Evolutionary conservation across 1,140 invertebrate species (phyloP).

Genomic region (Lineus longissimus): DNA sequence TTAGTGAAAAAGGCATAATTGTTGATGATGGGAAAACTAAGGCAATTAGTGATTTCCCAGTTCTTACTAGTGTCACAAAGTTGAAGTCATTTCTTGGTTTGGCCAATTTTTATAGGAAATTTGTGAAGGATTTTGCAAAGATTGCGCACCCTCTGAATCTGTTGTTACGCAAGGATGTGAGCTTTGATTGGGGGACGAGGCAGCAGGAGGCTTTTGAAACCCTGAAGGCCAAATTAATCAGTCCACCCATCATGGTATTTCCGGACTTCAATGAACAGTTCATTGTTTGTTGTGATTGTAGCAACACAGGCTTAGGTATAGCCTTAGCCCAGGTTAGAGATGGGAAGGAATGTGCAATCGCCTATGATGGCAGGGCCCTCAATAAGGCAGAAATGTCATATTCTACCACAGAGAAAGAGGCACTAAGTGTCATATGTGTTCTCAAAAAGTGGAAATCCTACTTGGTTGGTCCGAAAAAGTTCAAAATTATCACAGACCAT

Average conservation of each 20-base stretch:
- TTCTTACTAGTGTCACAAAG: conserved; percentile 35
- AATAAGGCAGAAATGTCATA: no score
- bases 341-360: conserved; percentile 21
- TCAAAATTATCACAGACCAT: conserved; percentile 5
- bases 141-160: conserved; percentile 20
- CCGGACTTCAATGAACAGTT: conserved; percentile 10
- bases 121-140: conserved; percentile 24
- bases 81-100: conserved; percentile 54
- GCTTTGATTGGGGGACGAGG: conserved; percentile 23
- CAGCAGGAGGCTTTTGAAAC: conserved; percentile 16
- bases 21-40: conserved; percentile 28
- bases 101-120: conserved; percentile 47
- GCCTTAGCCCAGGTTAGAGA: conserved; percentile 28
- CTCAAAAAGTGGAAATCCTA: no score
- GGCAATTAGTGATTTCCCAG: conserved; percentile 17
- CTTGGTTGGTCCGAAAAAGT: not conserved
- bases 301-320: conserved; percentile 23
- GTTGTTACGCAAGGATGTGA: conserved; percentile 17
- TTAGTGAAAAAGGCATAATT: conserved; percentile 22
- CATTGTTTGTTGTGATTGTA: conserved; percentile 26
- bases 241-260: conserved; percentile 21
- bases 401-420: no score
- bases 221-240: conserved; percentile 16
- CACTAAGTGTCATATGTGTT: no score
- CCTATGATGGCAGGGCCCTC: conserved; percentile 18